Conservation (phyloP, 2,888 invertebrate species). For the Drosophila helvetica region DNA sequence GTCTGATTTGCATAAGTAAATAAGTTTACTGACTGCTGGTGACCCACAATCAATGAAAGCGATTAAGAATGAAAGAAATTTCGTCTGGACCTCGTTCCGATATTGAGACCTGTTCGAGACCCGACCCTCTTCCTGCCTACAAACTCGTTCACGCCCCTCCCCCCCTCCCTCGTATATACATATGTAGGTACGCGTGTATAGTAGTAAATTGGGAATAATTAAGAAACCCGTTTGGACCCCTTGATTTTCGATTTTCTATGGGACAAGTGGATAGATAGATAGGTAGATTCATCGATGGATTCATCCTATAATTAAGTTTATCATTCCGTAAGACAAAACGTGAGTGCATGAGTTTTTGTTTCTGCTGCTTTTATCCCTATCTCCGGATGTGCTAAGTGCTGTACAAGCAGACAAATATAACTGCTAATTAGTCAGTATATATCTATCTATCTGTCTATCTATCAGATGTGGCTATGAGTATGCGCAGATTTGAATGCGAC, state of each 20-base stretch:
- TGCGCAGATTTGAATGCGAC: conserved; percentile 8
- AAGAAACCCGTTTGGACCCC: conserved; percentile 43
- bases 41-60: conserved; percentile 39
- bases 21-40: conserved; percentile 16
- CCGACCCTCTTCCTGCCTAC: not conserved
- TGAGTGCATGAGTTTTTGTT: conserved; percentile 16
- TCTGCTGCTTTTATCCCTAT: not conserved
- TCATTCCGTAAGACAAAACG: conserved; percentile 31
- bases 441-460: too few species aligned
- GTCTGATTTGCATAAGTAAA: conserved; percentile 32
- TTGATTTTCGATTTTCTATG: not conserved
- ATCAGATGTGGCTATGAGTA: not conserved
- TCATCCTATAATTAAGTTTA: conserved; percentile 25
- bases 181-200: not conserved
- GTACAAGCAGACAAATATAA: conserved; percentile 37
- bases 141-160: not conserved
- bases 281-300: conserved; percentile 17
- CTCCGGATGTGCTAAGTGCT: conserved; percentile 52
- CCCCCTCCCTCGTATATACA: not conserved
- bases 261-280: not conserved
- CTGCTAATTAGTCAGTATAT: conserved; percentile 57
- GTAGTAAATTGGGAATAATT: conserved; percentile 46
- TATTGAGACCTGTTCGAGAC: conserved; percentile 2
- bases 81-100: not conserved
- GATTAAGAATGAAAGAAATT: conserved; percentile 18